A percentile compares a stretch with the other conserved stretches of the same genome.
Evolutionary conservation across 1,140 invertebrate species (phyloP).

Genomic region (Chionoecetes opilio): DNA sequence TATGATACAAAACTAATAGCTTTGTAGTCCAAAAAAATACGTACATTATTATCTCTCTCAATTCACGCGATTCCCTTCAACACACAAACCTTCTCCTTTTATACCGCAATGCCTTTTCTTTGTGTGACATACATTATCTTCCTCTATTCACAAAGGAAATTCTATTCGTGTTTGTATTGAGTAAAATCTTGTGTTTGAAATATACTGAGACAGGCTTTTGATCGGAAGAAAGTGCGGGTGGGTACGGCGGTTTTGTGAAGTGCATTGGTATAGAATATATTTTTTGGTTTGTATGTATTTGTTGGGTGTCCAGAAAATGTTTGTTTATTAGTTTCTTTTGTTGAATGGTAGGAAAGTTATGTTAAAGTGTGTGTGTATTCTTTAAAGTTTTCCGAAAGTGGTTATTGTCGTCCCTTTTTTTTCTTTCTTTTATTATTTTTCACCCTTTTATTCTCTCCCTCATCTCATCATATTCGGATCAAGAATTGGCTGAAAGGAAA

Average conservation of each 20-base stretch:
- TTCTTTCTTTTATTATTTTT: too few relatives aligned
- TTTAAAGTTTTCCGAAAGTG: background rate
- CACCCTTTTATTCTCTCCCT: background rate
- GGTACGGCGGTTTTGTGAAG: too few relatives aligned
- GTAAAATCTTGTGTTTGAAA: background rate
- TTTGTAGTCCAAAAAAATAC: too few relatives aligned
- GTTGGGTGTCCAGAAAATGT: too few relatives aligned
- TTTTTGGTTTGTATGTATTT: too few relatives aligned
- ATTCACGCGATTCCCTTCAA: too few relatives aligned
- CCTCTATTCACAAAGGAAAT: background rate
- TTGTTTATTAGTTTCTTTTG: background rate
- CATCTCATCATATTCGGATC: background rate
- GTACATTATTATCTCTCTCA: too few relatives aligned
- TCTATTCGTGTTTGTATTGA: background rate
- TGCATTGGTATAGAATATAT: too few relatives aligned
- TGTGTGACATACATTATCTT: background rate
- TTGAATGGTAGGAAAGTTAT: background rate
- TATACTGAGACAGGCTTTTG: too few relatives aligned
- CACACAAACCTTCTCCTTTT: too few relatives aligned
- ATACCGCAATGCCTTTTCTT: too few relatives aligned
- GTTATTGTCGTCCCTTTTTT: background rate
- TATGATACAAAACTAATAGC: too few relatives aligned
- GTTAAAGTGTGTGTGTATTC: background rate
- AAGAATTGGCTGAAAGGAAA: background rate
- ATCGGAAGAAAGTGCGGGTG: background rate